Evolutionary conservation across 2,888 invertebrate species (phyloP), one percentile per base, ranked within the genome.

Genomic region (Tolmerus cingulatus): DNA sequence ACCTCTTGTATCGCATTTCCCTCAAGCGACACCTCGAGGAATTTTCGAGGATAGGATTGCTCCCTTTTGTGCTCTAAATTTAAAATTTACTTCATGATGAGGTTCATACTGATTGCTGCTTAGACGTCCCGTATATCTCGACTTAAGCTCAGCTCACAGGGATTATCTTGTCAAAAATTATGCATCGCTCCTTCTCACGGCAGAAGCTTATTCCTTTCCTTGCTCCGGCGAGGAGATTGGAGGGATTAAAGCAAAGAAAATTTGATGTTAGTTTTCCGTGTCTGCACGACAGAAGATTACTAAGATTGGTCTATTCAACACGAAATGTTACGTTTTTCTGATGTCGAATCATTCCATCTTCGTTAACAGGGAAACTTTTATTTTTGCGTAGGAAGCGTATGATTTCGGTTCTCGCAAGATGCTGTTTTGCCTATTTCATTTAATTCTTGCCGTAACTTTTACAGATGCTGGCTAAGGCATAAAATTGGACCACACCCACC

Each of bases 141-240:
- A 23, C 43, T 78, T 34, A 78, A 78, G 37, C 43, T 78, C 23
- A 19, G 40, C n/a, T 43, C 12, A 7, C 34, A 40, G 43, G 78
- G 78, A 78, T 43, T 78, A 78, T 78, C 19, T 78, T 37, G 78
- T 40, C 78, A 78, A 78, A 43, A 78, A 43, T 78, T n/a, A 23
- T 78, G 43, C 37, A 78, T 27, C 27, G 23, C 9, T 19, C 27
- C 5, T 66, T 12, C 27, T 66, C 27, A 66, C 66, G 66, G 12
- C 14, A 78, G 9, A 23, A 78, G n/a, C 14, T 78, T 40, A n/a
- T 37, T 78, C 19, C 4, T 12, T 43, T 78, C 23, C 12, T n/a
- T 5, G 1, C 9, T 9, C 9, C 12, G 23, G 1, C 12, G 23
- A 51, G 3, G 16, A 12, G 16, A 12, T 40, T 8, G 12, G 57